Conservation (phyloP, 1,140 invertebrate species). For the Cherax destructor region DNA sequence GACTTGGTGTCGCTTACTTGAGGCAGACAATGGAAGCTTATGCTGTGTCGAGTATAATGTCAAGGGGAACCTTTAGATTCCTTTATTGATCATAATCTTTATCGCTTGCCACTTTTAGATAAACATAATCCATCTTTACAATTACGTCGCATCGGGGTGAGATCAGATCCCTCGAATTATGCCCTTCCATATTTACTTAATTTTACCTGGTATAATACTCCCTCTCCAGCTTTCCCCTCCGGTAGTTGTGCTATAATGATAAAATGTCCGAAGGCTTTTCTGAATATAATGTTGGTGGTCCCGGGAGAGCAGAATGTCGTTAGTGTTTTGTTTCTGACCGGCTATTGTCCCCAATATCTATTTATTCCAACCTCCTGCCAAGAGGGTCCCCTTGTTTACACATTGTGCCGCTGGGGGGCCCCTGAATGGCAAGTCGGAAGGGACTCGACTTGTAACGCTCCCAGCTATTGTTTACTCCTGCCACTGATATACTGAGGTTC, state of each 20-base stretch:
- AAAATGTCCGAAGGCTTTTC: conserved; percentile 29
- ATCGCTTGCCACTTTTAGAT: conserved; percentile 51
- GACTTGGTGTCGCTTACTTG: conserved; percentile 50
- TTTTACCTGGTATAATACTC: neutral
- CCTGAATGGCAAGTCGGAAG: conserved; percentile 32
- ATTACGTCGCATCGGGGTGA: conserved; percentile 39
- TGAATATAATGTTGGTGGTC: conserved; percentile 62
- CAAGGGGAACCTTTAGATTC: conserved; percentile 56
- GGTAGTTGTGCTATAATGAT: conserved; percentile 7
- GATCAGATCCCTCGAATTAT: conserved; percentile 29
- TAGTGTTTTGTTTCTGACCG: conserved; percentile 69
- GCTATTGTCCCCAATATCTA: conserved; percentile 68
- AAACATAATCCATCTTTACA: conserved; percentile 48
- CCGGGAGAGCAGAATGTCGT: conserved; percentile 49
- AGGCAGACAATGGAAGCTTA: conserved; percentile 62
- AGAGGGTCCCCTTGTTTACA: conserved; percentile 66
- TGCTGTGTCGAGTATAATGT: conserved; percentile 57
- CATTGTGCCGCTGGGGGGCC: conserved; percentile 65
- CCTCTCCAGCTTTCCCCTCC: neutral
- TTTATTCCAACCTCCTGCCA: conserved; percentile 67
- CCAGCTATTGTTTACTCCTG: conserved; percentile 31
- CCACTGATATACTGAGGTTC: neutral
- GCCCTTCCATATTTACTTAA: neutral
- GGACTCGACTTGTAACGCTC: conserved; percentile 24
- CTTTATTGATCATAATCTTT: conserved; percentile 62